A percentile compares a stretch with the other conserved stretches of the same genome.
phyloP scores from a whole-genome alignment of 1,140 invertebrate species.

The Drosophila miranda region DNA sequence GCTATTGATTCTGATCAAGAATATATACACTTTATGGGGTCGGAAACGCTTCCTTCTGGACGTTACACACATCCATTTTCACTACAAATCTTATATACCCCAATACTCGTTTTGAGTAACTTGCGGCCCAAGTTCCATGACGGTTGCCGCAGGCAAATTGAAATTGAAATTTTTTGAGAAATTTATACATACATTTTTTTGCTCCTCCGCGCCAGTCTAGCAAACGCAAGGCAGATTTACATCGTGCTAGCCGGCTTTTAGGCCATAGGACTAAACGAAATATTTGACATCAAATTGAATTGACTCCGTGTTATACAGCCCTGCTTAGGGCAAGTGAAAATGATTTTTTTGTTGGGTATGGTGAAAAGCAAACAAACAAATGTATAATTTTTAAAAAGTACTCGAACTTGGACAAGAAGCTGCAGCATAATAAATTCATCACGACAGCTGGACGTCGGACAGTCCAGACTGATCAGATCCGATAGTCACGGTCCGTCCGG shows the following conservation, averaged over 20 bases:
- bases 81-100: too few relatives aligned
- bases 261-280: conserved; percentile 28
- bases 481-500: conserved; percentile 58
- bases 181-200: conserved; percentile 20
- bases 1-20: too few relatives aligned
- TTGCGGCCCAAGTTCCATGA: conserved; percentile 26
- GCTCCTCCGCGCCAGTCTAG: not conserved
- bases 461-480: conserved; percentile 27
- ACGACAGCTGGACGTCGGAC: conserved; percentile 39
- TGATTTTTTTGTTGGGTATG: conserved; percentile 7
- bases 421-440: conserved; percentile 71
- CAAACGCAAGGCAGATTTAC: conserved; percentile 14
- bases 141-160: conserved; percentile 26
- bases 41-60: too few relatives aligned
- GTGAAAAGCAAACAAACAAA: conserved; percentile 60
- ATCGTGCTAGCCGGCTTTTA: not conserved
- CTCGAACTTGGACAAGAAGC: conserved; percentile 24
- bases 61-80: too few relatives aligned
- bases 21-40: too few relatives aligned
- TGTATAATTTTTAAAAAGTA: conserved; percentile 48
- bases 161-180: conserved; percentile 63
- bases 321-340: conserved; percentile 29
- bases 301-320: conserved; percentile 20
- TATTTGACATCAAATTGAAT: conserved; percentile 69
- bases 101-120: too few relatives aligned